Percentiles rank a stretch among this genome's conserved stretches.
Conservation (phyloP, 2,888 invertebrate species). For the Sussaba pulchella region DNA sequence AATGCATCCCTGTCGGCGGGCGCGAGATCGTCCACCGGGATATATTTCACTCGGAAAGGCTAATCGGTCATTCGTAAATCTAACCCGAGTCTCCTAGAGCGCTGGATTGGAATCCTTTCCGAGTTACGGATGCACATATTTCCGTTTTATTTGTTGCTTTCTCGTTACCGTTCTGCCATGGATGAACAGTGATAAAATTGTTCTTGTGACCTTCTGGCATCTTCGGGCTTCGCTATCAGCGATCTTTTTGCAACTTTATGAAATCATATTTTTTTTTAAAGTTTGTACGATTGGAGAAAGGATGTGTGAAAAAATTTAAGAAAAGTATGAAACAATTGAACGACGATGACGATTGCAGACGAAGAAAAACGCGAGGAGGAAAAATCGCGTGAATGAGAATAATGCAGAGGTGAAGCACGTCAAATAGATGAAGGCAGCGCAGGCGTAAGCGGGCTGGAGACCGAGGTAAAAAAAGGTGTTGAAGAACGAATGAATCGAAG, state of each 20-base stretch:
- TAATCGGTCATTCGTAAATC: conserved; percentile 64
- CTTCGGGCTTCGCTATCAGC: too few relatives aligned
- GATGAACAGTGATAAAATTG: too few relatives aligned
- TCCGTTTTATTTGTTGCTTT: conserved; percentile 41
- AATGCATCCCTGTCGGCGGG: conserved; percentile 40
- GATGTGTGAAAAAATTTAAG: conserved; percentile 7
- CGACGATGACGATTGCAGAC: not conserved
- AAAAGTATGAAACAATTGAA: conserved; percentile 21
- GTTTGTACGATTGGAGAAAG: conserved; percentile 16
- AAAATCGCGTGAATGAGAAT: conserved; percentile 20
- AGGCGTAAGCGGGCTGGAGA: conserved; percentile 9
- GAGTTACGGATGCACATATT: conserved; percentile 27
- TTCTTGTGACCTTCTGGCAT: too few relatives aligned
- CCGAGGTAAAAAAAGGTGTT: conserved; percentile 58
- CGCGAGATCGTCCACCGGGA: conserved; percentile 26
- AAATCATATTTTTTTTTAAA: too few relatives aligned
- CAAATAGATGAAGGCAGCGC: not conserved
- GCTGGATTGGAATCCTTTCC: conserved; percentile 63
- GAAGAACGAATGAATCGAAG: conserved; percentile 64
- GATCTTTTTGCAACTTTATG: too few relatives aligned
- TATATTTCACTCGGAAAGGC: conserved; percentile 51
- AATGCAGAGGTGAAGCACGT: conserved; percentile 11
- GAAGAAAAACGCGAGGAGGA: not conserved
- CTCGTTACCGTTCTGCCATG: not conserved
- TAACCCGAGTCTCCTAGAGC: conserved; percentile 46